Base-by-base conservation (phyloP, 2,888 invertebrate species). In the Sturmia bella region DNA sequence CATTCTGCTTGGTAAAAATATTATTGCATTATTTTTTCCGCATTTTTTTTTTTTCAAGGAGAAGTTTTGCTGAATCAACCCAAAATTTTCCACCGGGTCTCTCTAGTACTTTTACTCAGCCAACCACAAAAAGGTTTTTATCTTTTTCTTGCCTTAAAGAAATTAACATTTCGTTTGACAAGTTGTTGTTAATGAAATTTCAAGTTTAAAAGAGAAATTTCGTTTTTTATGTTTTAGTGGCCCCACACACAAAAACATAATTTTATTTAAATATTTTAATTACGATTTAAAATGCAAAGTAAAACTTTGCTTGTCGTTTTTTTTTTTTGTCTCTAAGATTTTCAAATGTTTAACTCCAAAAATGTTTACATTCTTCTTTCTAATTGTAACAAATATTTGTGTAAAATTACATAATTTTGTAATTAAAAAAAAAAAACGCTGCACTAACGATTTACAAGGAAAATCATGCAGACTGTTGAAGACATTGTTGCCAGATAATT, bases 141-240 rank as follows among this genome's bases (percentile, higher is more conserved):
- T 56, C 52, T 45, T 15, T 50, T 57, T 43, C 69, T 41, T 7
- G 12, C 52, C 43, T 17, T 39, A 21, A 74, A 66, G 45, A 76
- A 76, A 81, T 77, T 77, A 76, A n/a, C 72, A 81, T 78, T 74
- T 78, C 57, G 69, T 75, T 75, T 76, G 52, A 70, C 43, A 70
- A 72, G 70, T 75, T 80, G 56, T 61, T 81, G 77, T 81, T 81
- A 81, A 80, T 83, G 75, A 83, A 79, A 73, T 83, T 83, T 83
- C 82, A 83, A 79, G 82, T 79, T 83, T 83, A 79, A 83, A 83
- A 83, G 73, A 78, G 82, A 81, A 81, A 81, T 78, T 73, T 73
- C 17, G 19, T 54, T 13, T 63, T 32, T 43, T 74, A 11, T 45
- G 13, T 3, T 45, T 66, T 57, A 32, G 41, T 32, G 9, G 1